These are phyloP conservation scores for Epinotia bilunana DNA, from an alignment of 2,888 invertebrate genomes.

Conservation along the genomic window DNA sequence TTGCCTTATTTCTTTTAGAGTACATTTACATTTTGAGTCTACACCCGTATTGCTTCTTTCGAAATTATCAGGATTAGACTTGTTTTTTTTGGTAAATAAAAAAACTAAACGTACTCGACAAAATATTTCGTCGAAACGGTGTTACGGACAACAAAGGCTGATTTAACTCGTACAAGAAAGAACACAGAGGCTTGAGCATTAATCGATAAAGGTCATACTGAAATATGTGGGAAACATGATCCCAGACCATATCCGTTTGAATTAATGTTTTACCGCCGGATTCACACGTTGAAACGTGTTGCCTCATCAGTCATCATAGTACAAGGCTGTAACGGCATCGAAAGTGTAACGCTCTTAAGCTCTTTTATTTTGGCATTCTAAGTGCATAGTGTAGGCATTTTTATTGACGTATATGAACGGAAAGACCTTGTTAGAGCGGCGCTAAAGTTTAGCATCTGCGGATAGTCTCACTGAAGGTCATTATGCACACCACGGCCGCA, in stretches of 20 bases:
- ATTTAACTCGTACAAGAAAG: constrained; percentile 26
- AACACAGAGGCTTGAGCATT: constrained; percentile 34
- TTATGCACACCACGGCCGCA: constrained; percentile 18
- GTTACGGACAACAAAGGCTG: constrained; percentile 61
- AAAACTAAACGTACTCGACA: constrained; percentile 11
- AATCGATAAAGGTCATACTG: constrained; percentile 22
- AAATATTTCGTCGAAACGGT: constrained; percentile 64
- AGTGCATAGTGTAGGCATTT: background rate
- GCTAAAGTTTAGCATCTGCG: constrained; percentile 37
- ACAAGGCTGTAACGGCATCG: background rate
- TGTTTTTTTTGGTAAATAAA: constrained; percentile 5
- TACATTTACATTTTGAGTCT: background rate
- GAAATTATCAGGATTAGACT: background rate
- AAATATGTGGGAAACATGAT: constrained; percentile 31
- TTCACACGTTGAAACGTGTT: constrained; percentile 10
- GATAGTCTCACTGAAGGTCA: constrained; percentile 22
- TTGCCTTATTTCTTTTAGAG: background rate
- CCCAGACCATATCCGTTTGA: constrained; percentile 20
- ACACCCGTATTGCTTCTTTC: background rate
- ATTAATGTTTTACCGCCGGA: constrained; percentile 10
- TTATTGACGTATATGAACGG: constrained; percentile 21
- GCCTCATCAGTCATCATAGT: too few relatives aligned
- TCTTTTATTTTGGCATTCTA: background rate
- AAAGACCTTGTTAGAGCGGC: constrained; percentile 29
- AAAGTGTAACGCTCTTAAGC: background rate